phyloP scores from a whole-genome alignment of 2,797 vertebrate genomes.

The Bradypus variegatus region DNA sequence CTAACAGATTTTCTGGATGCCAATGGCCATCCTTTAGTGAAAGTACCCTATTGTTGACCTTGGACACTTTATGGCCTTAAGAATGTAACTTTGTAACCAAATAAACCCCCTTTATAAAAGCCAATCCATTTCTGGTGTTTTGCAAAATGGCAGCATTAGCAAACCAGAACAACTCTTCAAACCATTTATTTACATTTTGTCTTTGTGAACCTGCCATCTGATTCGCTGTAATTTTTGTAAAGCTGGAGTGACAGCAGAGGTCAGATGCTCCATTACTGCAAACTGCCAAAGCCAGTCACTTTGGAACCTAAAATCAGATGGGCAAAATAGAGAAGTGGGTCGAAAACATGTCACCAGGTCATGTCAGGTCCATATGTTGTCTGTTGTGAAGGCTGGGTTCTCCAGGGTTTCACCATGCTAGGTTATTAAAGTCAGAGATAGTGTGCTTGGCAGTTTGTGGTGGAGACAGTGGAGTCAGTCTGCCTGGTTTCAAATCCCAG shows the following conservation, averaged over 20 bases:
- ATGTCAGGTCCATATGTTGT: not conserved
- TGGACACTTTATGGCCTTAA: too few species aligned
- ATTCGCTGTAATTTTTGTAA: conserved; percentile 36
- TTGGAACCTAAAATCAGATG: not conserved
- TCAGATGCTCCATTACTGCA: not conserved
- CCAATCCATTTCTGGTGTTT: too few species aligned
- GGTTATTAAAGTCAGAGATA: not conserved
- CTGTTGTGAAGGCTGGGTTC: not conserved
- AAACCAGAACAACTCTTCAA: not conserved
- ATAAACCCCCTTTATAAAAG: too few species aligned
- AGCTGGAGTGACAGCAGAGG: not conserved
- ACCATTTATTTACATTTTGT: not conserved
- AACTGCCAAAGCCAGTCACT: not conserved
- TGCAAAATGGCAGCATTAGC: too few species aligned
- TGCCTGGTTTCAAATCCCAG: not conserved
- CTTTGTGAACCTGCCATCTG: not conserved
- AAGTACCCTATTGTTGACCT: too few species aligned
- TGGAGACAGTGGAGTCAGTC: too few species aligned
- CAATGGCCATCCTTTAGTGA: too few species aligned
- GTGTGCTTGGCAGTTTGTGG: not conserved
- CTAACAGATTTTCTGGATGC: too few species aligned
- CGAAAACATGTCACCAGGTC: not conserved
- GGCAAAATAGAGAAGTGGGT: not conserved
- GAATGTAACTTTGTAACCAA: too few species aligned
- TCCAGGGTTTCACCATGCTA: not conserved